Evolutionary conservation across 2,113 vertebrate genomes (phyloP).

Genomic region (Datnioides undecimradiatus): DNA sequence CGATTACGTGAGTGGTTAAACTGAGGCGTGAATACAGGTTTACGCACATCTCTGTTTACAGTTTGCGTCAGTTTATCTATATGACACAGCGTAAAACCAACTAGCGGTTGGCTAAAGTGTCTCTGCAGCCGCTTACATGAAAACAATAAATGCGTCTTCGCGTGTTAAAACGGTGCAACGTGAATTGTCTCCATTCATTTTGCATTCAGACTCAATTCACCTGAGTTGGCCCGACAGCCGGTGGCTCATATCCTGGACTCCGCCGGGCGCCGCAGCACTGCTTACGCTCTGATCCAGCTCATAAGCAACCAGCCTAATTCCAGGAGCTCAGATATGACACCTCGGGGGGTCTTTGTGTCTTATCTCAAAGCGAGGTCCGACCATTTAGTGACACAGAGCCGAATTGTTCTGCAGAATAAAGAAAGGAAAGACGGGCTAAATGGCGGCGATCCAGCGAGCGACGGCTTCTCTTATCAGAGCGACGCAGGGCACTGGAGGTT

Average conservation of each 20-base stretch:
- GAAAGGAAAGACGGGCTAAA: conserved; percentile 43
- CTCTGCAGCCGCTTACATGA: no score
- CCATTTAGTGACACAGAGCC: conserved; percentile 53
- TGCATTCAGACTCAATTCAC: conserved; percentile 38
- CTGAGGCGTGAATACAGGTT: not conserved
- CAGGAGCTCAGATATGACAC: conserved; percentile 42
- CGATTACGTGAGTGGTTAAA: not conserved
- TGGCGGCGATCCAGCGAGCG: conserved; percentile 38
- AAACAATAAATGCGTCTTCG: not conserved
- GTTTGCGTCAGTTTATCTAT: no score
- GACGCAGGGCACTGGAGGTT: conserved; percentile 45
- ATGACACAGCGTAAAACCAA: no score
- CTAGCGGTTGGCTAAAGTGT: no score
- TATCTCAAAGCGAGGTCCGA: conserved; percentile 48
- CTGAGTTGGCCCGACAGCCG: conserved; percentile 36
- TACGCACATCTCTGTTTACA: not conserved
- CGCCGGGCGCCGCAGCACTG: conserved; percentile 10
- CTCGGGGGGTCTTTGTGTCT: conserved; percentile 60
- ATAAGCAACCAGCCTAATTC: conserved; percentile 41
- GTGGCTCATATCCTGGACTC: conserved; percentile 26
- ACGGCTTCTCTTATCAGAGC: conserved; percentile 55
- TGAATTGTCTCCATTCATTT: not conserved
- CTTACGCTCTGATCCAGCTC: conserved; percentile 59
- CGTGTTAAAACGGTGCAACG: not conserved
- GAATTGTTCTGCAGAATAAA: conserved; percentile 61